Conservation (phyloP, 1,140 invertebrate species). For the Zophobas atratus region DNA sequence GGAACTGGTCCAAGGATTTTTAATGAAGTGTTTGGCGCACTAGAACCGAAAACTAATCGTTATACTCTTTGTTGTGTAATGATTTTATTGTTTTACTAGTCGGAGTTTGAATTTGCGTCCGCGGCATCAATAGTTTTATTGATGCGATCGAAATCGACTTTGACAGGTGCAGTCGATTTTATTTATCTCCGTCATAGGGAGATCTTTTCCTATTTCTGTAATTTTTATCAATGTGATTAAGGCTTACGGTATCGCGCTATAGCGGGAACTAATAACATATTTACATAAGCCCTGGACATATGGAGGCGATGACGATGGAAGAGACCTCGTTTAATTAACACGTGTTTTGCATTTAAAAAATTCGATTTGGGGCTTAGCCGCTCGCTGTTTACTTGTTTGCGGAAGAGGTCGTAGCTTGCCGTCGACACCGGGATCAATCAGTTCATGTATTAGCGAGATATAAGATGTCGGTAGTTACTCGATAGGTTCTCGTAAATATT, state of each 20-base stretch:
- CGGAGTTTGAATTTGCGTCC: background rate
- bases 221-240: slow-evolving; percentile 28
- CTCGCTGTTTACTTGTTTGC: slow-evolving; percentile 25
- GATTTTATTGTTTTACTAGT: slow-evolving; percentile 14
- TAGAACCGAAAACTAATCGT: slow-evolving; percentile 33
- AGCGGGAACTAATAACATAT: slow-evolving; percentile 38
- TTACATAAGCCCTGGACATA: slow-evolving; percentile 27
- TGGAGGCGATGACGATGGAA: background rate
- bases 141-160: background rate
- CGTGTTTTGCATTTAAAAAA: slow-evolving; percentile 31
- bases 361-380: background rate
- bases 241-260: slow-evolving; percentile 10
- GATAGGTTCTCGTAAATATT: too few species aligned
- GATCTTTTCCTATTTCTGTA: slow-evolving; percentile 8
- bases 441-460: too few species aligned
- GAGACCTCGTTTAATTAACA: slow-evolving; percentile 11
- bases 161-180: background rate
- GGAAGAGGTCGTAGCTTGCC: slow-evolving; percentile 4
- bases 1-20: slow-evolving; percentile 53
- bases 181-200: background rate
- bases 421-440: slow-evolving; percentile 1
- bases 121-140: background rate
- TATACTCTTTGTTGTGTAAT: slow-evolving; percentile 37
- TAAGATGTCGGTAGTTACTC: too few species aligned
- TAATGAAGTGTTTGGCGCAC: slow-evolving; percentile 38